Evolutionary conservation across 2,888 invertebrate genomes (phyloP).

Genomic region (Scaptomyza caliginosa): DNA sequence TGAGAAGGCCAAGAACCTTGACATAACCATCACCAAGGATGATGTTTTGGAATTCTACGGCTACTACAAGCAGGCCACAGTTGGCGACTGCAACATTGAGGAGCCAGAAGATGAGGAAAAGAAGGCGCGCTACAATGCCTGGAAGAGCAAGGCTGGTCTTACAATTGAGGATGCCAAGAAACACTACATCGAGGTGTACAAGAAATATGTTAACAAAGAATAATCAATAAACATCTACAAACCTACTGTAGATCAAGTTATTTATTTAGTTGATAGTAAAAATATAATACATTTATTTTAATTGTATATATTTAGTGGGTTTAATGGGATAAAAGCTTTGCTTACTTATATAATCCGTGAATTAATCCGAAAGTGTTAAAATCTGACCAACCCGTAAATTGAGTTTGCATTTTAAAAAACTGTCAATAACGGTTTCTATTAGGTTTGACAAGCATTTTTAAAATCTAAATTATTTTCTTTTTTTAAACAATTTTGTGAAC

Average conservation of each 20-base stretch:
- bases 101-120: slow-evolving; percentile 95
- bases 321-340: no score
- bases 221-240: slow-evolving; percentile 16
- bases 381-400: no score
- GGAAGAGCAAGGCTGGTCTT: slow-evolving; percentile 92
- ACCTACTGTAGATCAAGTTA: slow-evolving; percentile 50
- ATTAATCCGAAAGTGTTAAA: no score
- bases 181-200: slow-evolving; percentile 91
- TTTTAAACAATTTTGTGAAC: no score
- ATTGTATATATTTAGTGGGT: no score
- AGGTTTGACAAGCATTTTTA: no score
- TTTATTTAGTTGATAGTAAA: slow-evolving; percentile 33
- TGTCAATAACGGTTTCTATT: no score
- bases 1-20: slow-evolving; percentile 90
- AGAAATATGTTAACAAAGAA: slow-evolving; percentile 81
- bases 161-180: slow-evolving; percentile 91
- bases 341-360: no score
- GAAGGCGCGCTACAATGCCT: slow-evolving; percentile 97
- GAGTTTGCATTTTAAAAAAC: no score
- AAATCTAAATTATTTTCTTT: no score
- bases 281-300: background rate
- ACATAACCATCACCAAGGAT: slow-evolving; percentile 89
- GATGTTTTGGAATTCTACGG: slow-evolving; percentile 93
- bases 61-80: slow-evolving; percentile 92
- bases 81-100: slow-evolving; percentile 92